Percentiles rank a stretch among this genome's conserved stretches.
These are phyloP conservation scores for Tachyglossus aculeatus DNA, from an alignment of 2,797 vertebrate species.

Conservation along the genomic window DNA sequence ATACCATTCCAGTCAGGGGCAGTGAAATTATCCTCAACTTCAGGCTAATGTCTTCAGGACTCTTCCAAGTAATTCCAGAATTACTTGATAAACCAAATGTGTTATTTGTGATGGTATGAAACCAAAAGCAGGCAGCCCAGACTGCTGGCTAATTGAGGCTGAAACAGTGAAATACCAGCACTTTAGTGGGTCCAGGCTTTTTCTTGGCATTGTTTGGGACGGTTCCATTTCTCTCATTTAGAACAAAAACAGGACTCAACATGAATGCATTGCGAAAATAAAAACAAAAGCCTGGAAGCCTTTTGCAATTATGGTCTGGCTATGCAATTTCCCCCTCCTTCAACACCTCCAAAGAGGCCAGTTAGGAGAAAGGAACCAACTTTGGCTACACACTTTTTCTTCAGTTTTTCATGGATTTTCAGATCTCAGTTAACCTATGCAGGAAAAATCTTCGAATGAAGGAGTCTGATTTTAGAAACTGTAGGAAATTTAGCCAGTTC, in stretches of 20 bases:
- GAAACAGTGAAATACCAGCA: slow-evolving; percentile 27
- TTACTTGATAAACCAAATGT: slow-evolving; percentile 52
- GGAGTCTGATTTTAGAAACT: too few relatives aligned
- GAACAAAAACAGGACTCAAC: slow-evolving; percentile 14
- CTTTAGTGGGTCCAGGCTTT: slow-evolving; percentile 21
- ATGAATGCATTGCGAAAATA: slow-evolving; percentile 18
- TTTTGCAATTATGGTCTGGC: too few relatives aligned
- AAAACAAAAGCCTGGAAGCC: slow-evolving; percentile 42
- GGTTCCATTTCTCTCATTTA: slow-evolving; percentile 36
- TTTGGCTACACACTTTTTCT: too few relatives aligned
- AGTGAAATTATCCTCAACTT: slow-evolving; percentile 34
- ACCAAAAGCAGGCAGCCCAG: slow-evolving; percentile 35
- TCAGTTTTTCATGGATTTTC: too few relatives aligned
- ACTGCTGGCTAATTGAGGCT: slow-evolving; percentile 28
- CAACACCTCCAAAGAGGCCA: too few relatives aligned
- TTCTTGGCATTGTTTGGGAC: slow-evolving; percentile 31
- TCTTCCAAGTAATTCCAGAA: slow-evolving; percentile 46
- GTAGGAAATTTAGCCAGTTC: too few relatives aligned
- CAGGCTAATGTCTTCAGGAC: slow-evolving; percentile 28
- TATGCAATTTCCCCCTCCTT: too few relatives aligned
- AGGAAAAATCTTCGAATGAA: too few relatives aligned
- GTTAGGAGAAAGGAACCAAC: too few relatives aligned
- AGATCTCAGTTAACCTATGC: too few relatives aligned
- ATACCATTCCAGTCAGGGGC: slow-evolving; percentile 24
- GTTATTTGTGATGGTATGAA: slow-evolving; percentile 45